phyloP scores from a whole-genome alignment of 2,888 invertebrate genomes.

The Cheilosia pagana region DNA sequence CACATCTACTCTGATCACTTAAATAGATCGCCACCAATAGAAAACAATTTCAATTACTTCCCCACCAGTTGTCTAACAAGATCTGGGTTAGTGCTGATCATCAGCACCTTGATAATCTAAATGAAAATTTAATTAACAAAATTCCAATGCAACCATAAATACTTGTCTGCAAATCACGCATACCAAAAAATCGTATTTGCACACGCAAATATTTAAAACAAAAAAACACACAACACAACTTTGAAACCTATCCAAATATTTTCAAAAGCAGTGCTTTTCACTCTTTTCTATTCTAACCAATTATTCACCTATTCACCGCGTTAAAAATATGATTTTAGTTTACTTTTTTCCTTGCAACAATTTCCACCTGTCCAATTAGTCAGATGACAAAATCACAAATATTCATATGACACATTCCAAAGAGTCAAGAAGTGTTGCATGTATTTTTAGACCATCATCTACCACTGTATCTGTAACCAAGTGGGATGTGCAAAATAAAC shows the following conservation, averaged over 20 bases:
- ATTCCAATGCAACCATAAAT: conserved; percentile 27
- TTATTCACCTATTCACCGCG: conserved; percentile 1
- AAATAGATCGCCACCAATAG: conserved; percentile 5
- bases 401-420: conserved; percentile 70
- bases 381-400: conserved; percentile 63
- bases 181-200: conserved; percentile 16
- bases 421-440: conserved; percentile 33
- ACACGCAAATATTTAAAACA: conserved; percentile 2
- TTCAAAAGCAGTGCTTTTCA: not conserved
- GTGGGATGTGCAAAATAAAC: conserved; percentile 3
- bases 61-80: conserved; percentile 7
- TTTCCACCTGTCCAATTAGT: conserved; percentile 76
- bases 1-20: not conserved
- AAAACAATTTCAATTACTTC: not conserved
- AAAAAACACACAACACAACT: conserved; percentile 1
- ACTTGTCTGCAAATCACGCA: conserved; percentile 36
- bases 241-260: conserved; percentile 35
- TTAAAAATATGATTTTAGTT: conserved; percentile 15
- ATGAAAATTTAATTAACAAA: conserved; percentile 32
- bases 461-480: conserved; percentile 21
- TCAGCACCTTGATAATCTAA: conserved; percentile 29
- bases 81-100: conserved; percentile 42
- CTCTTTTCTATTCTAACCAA: conserved; percentile 6
- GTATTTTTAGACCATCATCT: conserved; percentile 55
- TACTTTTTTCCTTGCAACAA: conserved; percentile 25